These are phyloP conservation scores for Willisornis vidua DNA, from an alignment of 2,113 vertebrate genomes.

Conservation along the genomic window DNA sequence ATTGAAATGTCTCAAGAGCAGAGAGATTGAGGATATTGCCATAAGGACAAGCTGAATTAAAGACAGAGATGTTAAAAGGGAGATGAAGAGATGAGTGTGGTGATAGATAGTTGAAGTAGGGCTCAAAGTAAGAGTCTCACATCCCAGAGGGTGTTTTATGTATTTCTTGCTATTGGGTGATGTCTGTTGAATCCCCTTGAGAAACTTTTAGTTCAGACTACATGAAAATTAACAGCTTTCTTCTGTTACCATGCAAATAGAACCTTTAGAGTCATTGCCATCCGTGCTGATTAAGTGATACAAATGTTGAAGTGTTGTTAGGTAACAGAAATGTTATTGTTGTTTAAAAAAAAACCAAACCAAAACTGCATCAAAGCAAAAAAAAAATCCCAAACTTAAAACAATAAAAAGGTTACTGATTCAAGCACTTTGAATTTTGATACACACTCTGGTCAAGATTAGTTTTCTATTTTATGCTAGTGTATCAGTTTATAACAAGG, in stretches of 20 bases:
- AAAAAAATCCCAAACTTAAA: fast-evolving
- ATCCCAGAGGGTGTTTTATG: background rate
- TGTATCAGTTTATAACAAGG: background rate
- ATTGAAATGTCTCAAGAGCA: background rate
- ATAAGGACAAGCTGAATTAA: background rate
- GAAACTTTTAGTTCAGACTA: background rate
- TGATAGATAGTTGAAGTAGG: background rate
- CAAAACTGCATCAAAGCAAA: too few relatives aligned
- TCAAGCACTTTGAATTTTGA: background rate
- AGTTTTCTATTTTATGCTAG: background rate
- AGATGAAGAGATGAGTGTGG: background rate
- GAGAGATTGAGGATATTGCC: background rate
- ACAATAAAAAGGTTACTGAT: background rate
- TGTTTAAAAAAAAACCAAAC: background rate
- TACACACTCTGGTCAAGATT: background rate
- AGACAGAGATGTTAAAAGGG: background rate
- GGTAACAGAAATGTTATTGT: background rate
- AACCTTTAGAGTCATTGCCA: background rate
- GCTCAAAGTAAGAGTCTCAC: background rate
- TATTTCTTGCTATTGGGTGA: background rate
- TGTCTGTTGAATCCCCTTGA: background rate
- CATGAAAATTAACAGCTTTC: background rate
- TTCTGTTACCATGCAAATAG: background rate
- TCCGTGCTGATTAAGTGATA: background rate
- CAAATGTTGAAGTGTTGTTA: background rate